Evolutionary conservation across 2,113 vertebrate genomes (phyloP), one percentile per base, ranked within the genome.

Genomic region (Sardina pilchardus): DNA sequence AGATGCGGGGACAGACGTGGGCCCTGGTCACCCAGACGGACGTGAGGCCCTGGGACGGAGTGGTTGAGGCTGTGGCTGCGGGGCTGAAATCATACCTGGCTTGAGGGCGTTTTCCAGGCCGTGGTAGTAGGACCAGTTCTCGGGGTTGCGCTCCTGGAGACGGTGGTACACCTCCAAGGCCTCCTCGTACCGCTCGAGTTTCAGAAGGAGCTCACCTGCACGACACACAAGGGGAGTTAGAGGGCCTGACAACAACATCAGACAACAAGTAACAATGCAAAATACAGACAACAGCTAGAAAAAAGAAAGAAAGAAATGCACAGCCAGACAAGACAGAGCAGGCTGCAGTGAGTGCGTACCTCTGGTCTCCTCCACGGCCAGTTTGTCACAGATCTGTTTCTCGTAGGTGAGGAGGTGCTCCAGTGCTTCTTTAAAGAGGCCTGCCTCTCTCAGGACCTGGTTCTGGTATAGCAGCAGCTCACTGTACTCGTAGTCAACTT

Each of bases 401-500:
- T 99, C 97, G 36, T 98, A 98, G 87, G 95, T 99, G 92, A 94
- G 96, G 86, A 99, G 96, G 93, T 99, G 98, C 86, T 99, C 97
- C 88, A 99, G 93, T 7, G 98, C 97, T 94, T 99, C 98, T 93
- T 96, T 98, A 91, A 96, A 93, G 1, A 99, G 96, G 26, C 96
- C 97, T 21, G 97, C 98, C 93, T 99, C 98, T 82, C 98, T 96
- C 48, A 99, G 96, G 82, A 99, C 98, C 94, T 99, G 97, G 91
- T 99, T 99, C 89, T 99, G 98, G 94, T 99, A 99, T 24, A 99
- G 95, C 90, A 99, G 95, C 87, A 99, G 94, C 86, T 99, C 98
- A 21, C 98, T 99, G 94, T 99, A 99, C 92, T 99, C 98, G 82
- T 99, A 99, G 95, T 99, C 97, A 92, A 99, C 97, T 94, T 99